Evolutionary conservation across 2,888 invertebrate species (phyloP).

Genomic region (Drosophila incognita): DNA sequence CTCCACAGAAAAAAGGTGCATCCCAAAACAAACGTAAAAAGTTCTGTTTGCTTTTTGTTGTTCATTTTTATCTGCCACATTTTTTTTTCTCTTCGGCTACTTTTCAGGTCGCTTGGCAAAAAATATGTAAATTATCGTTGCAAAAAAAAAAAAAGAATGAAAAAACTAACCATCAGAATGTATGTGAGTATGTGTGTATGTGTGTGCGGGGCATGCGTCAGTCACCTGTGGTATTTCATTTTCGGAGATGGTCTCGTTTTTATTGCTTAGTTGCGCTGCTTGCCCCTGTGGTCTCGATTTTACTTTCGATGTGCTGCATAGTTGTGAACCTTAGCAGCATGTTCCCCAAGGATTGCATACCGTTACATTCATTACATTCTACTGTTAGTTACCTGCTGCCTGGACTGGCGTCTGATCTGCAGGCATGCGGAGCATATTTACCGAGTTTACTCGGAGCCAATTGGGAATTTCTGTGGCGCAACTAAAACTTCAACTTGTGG

Average conservation of each 20-base stretch:
- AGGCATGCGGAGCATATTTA: conserved; percentile 5
- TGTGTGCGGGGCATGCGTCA: conserved; percentile 72
- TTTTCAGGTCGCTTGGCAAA: conserved; percentile 61
- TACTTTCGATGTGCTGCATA: conserved; percentile 35
- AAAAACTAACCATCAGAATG: conserved; percentile 1
- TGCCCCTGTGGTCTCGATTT: conserved; percentile 19
- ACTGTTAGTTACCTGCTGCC: conserved; percentile 22
- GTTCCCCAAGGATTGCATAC: conserved; percentile 44
- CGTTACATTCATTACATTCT: conserved; percentile 27
- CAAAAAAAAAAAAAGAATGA: conserved; percentile 19
- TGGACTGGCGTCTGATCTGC: conserved; percentile 1
- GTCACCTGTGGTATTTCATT: conserved; percentile 76
- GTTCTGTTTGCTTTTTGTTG: conserved; percentile 64
- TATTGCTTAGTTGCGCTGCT: conserved; percentile 54
- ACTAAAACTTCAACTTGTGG: background rate
- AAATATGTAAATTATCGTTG: conserved; percentile 74
- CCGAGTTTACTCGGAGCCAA: background rate
- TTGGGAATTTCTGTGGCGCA: conserved; percentile 1
- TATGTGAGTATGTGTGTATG: conserved; percentile 5
- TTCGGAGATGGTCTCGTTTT: conserved; percentile 64
- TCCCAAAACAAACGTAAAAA: conserved; percentile 57
- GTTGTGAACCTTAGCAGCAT: conserved; percentile 48
- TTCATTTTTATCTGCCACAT: conserved; percentile 58
- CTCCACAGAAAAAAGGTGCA: conserved; percentile 58
- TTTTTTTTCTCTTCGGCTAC: conserved; percentile 38